Evolutionary conservation across 2,113 vertebrate species (phyloP).

Genomic region (Eolophus roseicapilla): DNA sequence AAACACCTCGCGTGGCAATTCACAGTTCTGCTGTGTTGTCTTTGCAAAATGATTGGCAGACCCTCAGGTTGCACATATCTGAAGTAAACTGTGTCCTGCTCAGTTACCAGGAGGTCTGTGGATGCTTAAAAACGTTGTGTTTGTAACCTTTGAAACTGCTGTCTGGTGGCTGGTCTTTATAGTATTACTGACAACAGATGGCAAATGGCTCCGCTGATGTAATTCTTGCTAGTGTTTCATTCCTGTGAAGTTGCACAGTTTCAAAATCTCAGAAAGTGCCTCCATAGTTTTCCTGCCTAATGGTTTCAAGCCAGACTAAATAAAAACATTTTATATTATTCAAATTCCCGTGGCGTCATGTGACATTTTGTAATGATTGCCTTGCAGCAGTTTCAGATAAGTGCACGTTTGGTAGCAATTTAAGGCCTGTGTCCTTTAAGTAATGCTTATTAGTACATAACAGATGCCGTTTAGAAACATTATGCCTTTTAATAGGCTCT

Average conservation of each 20-base stretch:
- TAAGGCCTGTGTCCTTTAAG: slow-evolving; percentile 58
- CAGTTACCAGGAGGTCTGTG: neutral
- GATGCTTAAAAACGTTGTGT: slow-evolving; percentile 19
- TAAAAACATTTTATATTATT: slow-evolving; percentile 37
- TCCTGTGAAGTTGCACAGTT: slow-evolving; percentile 33
- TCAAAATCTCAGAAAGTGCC: slow-evolving; percentile 16
- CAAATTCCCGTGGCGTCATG: slow-evolving; percentile 26
- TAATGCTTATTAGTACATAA: slow-evolving; percentile 43
- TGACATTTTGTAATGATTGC: slow-evolving; percentile 12
- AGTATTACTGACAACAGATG: slow-evolving; percentile 51
- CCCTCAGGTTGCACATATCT: neutral
- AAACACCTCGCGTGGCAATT: neutral
- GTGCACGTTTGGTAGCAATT: slow-evolving; percentile 53
- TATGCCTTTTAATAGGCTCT: slow-evolving; percentile 46
- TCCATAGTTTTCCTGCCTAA: neutral
- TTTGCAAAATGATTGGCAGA: neutral
- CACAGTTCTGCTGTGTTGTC: neutral
- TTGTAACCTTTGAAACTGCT: slow-evolving; percentile 63
- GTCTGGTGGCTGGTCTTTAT: slow-evolving; percentile 43
- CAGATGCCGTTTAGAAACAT: slow-evolving; percentile 55
- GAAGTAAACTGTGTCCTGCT: neutral
- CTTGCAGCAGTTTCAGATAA: slow-evolving; percentile 15
- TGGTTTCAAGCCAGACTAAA: slow-evolving; percentile 18
- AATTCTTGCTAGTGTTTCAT: slow-evolving; percentile 35
- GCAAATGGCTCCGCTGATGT: slow-evolving; percentile 25